Percentiles rank a stretch among this genome's conserved stretches.
Evolutionary conservation across 2,797 vertebrate genomes (phyloP).

Genomic region (Petrocephalus schoutedeni): DNA sequence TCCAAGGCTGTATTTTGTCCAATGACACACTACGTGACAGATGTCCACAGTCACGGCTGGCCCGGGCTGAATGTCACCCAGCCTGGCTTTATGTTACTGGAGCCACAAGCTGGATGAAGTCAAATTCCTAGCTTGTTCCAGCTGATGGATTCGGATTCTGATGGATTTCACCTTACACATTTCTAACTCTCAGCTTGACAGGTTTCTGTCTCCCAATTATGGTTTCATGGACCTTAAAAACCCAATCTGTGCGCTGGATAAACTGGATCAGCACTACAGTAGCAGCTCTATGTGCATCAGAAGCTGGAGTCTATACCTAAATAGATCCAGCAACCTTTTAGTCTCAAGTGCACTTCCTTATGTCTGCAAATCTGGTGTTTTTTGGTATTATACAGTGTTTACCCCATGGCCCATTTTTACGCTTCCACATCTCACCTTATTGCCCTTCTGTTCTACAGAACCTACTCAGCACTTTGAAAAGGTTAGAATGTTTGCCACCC

Average conservation of each 20-base stretch:
- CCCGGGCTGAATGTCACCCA: background rate
- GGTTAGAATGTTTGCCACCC: background rate
- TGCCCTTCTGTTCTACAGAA: background rate
- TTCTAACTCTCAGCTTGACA: background rate
- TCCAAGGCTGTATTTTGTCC: background rate
- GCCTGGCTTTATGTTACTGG: background rate
- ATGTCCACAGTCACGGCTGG: background rate
- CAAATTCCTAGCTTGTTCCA: background rate
- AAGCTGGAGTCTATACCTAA: background rate
- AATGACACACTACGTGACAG: background rate
- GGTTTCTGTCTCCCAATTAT: background rate
- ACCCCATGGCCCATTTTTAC: background rate
- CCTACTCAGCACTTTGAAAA: background rate
- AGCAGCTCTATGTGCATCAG: background rate
- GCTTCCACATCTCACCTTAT: background rate
- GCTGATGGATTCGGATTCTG: background rate
- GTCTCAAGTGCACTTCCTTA: background rate
- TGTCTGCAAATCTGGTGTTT: background rate
- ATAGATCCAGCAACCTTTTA: background rate
- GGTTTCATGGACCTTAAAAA: background rate
- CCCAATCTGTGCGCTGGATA: background rate
- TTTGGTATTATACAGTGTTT: background rate
- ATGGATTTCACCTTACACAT: background rate
- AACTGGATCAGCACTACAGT: background rate
- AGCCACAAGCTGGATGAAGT: background rate